These are phyloP conservation scores for Nephrocerus scutellatus DNA, from an alignment of 2,888 invertebrate species.

Conservation along the genomic window DNA sequence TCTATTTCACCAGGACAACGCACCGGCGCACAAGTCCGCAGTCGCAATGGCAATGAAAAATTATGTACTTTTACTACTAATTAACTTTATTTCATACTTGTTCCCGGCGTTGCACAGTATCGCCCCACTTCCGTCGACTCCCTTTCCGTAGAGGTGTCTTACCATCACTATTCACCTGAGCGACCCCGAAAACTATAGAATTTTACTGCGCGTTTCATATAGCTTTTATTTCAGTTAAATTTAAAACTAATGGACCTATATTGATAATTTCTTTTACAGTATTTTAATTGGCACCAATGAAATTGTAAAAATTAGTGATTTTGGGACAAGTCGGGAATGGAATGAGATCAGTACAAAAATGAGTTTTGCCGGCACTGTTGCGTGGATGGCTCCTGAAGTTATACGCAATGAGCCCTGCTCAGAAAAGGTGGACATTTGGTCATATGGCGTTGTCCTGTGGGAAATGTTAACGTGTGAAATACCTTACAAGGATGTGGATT, in stretches of 20 bases:
- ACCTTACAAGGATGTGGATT: conserved; percentile 90
- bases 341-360: conserved; percentile 92
- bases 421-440: conserved; percentile 98
- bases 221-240: too few relatives aligned
- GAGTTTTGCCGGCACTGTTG: conserved; percentile 97
- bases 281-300: conserved; percentile 75
- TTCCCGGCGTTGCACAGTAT: neutral
- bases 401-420: conserved; percentile 95
- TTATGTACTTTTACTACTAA: too few relatives aligned
- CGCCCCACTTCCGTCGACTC: neutral
- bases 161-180: neutral
- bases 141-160: neutral
- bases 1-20: too few relatives aligned
- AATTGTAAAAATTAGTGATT: conserved; percentile 92
- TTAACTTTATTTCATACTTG: neutral
- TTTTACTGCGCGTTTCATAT: neutral
- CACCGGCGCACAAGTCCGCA: too few relatives aligned
- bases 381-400: conserved; percentile 99
- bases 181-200: neutral
- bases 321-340: conserved; percentile 93
- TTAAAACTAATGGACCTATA: too few relatives aligned
- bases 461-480: conserved; percentile 91
- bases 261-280: conserved; percentile 52
- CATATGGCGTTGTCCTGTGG: conserved; percentile 97
- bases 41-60: too few relatives aligned